Base-by-base conservation (phyloP, 1,140 invertebrate species). In the Lasioglossum baleicum region DNA sequence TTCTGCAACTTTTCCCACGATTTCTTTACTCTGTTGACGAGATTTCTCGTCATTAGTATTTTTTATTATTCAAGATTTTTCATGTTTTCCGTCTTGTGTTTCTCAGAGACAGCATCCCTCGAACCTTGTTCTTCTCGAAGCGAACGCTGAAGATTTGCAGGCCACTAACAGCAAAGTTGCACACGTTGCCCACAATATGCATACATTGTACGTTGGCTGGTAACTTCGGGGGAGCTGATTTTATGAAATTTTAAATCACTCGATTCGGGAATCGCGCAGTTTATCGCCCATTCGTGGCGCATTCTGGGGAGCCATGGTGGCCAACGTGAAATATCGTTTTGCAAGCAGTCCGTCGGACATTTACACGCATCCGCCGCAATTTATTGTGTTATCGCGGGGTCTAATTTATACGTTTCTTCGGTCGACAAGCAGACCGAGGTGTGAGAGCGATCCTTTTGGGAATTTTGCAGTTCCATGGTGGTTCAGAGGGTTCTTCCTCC, bases 321-420 rank as follows among this genome's bases (percentile, higher is more conserved):
- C 69, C 35, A n/a, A 79, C 71, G 64, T 86, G 80, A 88, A 87
- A 88, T 89, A 88, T 88, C 69, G 84, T 76, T 56, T 22, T 51
- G 68, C 35, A 69, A 35, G 17, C 35, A 53, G 53, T 35, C 64
- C 15, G 48, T 58, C n/a, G 71, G 87, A 89, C 88, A 35, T 90
- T 90, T 90, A 89, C 85, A 88, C 63, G 77, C 80, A 80, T 90
- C 85, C 83, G 35, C 60, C 40, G 67, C 78, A 89, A 91, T 90
- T 91, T 90, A 91, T 90, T 84, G 81, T 88, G 88, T 89, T 90
- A 90, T 90, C 88, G 70, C 48, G 80, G 71, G 63, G 85, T 88
- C 81, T 88, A 89, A 90, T 90, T 90, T 89, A 90, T 89, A 86
- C 53, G 63, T 73, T 67, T 65, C 80, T 65, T 20, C 31, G 20